Conservation (phyloP, 2,797 vertebrate genomes). For the Pipistrellus pipistrellus region DNA sequence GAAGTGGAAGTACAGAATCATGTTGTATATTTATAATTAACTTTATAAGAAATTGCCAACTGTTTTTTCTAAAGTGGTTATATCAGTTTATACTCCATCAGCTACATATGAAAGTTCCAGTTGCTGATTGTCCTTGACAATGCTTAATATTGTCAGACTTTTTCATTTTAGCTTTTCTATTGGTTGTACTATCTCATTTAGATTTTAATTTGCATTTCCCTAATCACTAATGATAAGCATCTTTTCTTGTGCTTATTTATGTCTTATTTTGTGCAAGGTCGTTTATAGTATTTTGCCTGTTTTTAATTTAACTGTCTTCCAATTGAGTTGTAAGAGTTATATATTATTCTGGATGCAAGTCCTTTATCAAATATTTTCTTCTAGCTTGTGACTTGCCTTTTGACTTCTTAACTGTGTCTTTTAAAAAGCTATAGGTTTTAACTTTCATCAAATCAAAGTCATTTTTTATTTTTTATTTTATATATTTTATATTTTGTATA, state of each 20-base stretch:
- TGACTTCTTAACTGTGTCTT: neutral
- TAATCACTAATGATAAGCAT: slow-evolving; percentile 12
- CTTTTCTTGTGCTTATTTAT: neutral
- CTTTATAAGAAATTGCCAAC: neutral
- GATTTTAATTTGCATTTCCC: slow-evolving; percentile 5
- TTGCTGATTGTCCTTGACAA: neutral
- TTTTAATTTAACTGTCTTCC: neutral
- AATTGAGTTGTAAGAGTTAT: neutral
- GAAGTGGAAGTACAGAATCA: neutral
- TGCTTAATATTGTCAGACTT: neutral
- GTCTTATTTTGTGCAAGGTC: neutral
- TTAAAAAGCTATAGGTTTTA: neutral
- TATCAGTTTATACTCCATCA: neutral
- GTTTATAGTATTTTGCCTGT: neutral
- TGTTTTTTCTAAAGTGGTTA: neutral
- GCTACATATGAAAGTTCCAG: neutral
- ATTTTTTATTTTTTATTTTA: neutral
- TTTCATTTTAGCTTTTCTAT: neutral
- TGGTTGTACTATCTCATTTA: slow-evolving; percentile 5
- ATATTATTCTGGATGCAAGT: neutral
- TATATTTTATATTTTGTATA: neutral
- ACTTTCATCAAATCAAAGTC: no score
- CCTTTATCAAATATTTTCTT: neutral
- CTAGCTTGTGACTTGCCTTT: neutral
- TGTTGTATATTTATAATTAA: slow-evolving; percentile 5